Evolutionary conservation across 35 echinoderm and acorn worm species (phyloP).

Genomic region (Anneissia japonica): DNA sequence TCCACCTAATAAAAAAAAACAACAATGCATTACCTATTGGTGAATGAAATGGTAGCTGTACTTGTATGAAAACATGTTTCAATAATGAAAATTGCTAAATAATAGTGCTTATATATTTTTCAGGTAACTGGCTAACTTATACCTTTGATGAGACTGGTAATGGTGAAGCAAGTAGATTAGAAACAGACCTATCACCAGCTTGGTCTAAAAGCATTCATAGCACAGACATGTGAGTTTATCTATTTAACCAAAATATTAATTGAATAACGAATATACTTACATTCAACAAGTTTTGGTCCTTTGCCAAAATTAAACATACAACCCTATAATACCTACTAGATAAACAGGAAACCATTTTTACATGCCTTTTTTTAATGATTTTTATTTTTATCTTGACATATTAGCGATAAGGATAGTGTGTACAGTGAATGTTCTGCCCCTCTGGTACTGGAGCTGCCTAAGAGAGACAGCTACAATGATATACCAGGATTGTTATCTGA

Average conservation of each 20-base stretch:
- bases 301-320: no score
- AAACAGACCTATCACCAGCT: slow-evolving; percentile 9
- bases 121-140: slow-evolving; percentile 78
- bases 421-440: background rate
- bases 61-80: background rate
- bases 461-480: background rate
- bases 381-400: background rate
- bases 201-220: background rate
- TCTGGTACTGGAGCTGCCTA: background rate
- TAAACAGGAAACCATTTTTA: no score
- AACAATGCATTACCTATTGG: no score
- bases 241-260: no score
- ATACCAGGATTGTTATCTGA: background rate
- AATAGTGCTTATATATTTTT: background rate
- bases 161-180: slow-evolving; percentile 42
- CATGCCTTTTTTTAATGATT: no score
- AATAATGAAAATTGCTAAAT: background rate
- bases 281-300: no score
- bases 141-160: slow-evolving; percentile 64
- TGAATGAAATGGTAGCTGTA: no score
- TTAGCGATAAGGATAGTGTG: background rate
- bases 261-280: no score
- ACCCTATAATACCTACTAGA: no score
- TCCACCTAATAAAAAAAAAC: no score
- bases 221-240: background rate